Evolutionary conservation across 2,113 vertebrate species (phyloP), one percentile per base, ranked within the genome.

Genomic region (Xiphophorus maculatus): DNA sequence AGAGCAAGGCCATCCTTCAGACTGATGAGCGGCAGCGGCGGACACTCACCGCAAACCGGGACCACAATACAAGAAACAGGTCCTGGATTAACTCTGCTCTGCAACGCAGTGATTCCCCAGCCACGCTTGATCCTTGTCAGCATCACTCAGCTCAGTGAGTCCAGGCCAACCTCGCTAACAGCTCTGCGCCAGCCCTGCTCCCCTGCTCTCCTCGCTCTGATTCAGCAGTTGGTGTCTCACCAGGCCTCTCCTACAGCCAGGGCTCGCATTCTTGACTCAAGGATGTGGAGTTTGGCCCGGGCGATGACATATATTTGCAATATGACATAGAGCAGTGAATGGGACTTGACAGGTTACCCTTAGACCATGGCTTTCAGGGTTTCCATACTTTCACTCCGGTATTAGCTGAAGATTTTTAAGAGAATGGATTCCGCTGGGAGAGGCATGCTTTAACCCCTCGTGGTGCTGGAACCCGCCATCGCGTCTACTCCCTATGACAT

Each of bases 291-390:
- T 80, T 93, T 94, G 94, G 93, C 93, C 83, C 74, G 83, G 89
- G 90, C 77, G 91, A 88, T 91, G 93, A 95, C 91, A 93, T 91
- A 87, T 91, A 94, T 94, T 93, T 92, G 93, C 77, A 94, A 89
- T 90, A 89, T 90, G 92, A 92, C 88, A 88, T 83, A 87, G 87
- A 91, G 64, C 88, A 91, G 89, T 81, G 86, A 92, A 94, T 93
- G 90, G 88, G 82, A 91, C 89, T 84, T 94, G 94, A 94, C 94
- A 94, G 92, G 88, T 86, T 91, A 85, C 87, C 90, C 92, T 89
- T 83, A 89, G 91, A 92, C 89, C 87, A 64, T 63, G 82, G 88
- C 87, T 92, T 91, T 93, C 92, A 94, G 93, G 93, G 90, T 93
- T 92, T 93, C 88, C 88, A 90, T 89, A 91, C 92, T 93, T 92